phyloP scores from a whole-genome alignment of 2,797 vertebrate species.

The Sitta carolinensis region DNA sequence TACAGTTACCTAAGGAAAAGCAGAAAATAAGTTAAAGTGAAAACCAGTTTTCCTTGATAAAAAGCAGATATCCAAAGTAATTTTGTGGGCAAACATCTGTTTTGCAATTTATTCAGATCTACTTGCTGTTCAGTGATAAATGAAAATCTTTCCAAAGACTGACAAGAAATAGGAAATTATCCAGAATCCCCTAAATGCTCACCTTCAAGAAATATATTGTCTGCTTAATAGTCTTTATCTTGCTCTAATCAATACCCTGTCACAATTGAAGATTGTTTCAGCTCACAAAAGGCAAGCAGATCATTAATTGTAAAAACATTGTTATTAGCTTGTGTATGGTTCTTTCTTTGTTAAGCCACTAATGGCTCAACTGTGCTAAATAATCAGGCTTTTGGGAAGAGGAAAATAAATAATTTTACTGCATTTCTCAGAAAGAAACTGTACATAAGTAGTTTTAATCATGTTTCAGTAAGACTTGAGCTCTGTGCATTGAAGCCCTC shows the following conservation, averaged over 20 bases:
- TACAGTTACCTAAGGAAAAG: not conserved
- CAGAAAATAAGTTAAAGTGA: not conserved
- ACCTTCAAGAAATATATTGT: not conserved
- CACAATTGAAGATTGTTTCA: not conserved
- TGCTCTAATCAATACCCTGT: not conserved
- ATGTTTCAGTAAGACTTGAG: not conserved
- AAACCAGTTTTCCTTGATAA: not conserved
- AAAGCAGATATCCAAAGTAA: not conserved
- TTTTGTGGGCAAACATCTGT: not conserved
- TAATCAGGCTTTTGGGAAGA: not conserved
- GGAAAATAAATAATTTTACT: not conserved
- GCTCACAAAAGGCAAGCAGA: not conserved
- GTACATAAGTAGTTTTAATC: not conserved
- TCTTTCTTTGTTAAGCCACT: not conserved
- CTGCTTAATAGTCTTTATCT: not conserved
- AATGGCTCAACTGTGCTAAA: not conserved
- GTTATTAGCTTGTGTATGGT: not conserved
- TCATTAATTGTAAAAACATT: slow-evolving; percentile 21
- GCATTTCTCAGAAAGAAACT: not conserved
- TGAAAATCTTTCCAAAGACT: not conserved
- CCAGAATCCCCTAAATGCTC: not conserved
- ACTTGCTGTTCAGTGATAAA: not conserved
- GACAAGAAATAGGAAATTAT: not conserved
- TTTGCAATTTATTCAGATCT: not conserved
- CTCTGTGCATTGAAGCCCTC: not conserved